Evolutionary conservation across 2,113 vertebrate species (phyloP), one percentile per base, ranked within the genome.

Genomic region (Seriola quinqueradiata): DNA sequence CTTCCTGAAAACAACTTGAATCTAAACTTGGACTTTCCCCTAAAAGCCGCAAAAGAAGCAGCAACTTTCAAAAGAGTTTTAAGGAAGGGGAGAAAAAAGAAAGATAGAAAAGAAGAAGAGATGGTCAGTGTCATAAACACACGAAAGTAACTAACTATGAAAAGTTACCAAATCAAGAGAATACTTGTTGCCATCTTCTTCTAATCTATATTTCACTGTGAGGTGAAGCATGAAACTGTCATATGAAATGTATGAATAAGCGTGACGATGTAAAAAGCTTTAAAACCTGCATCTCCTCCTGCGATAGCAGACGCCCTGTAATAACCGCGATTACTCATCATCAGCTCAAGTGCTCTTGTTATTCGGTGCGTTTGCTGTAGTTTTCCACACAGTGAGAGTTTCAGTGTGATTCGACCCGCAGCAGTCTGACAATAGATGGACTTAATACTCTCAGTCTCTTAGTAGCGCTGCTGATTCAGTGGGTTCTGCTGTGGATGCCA

Each of bases 401-500:
- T 60, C n/a, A 8, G 40, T 50, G 55, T 19, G 68, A 74, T 55
- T 17, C 42, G 73, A 44, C 48, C 67, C 16, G 34, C 34, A 36
- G 34, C 34, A 36, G 74, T 25, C 75, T 36, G 34, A 81, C 75
- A 82, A 72, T 79, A 55, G 82, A 34, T 19, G 13, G n/a, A 55
- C 46, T 72, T 74, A 69, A 61, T 58, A 44, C 60, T 34, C 59
- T 6, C 16, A 40, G 54, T 36, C 28, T 82, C 34, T 75, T 44
- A 17, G 71, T 74, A 12, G 38, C 57, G 60, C 79, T 70, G 80
- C 81, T 88, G 76, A 81, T 73, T 82, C 70, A 66, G 40, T 23
- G 64, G 75, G 63, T 81, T 83, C 61, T 73, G 74, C 52, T 54
- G 82, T 55, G 70, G 70, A 86, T 71, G 81, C 84, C 84, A 55